A percentile compares a stretch with the other conserved stretches of the same genome.
Evolutionary conservation across 2,888 invertebrate species (phyloP).

Genomic region (Lasius fuliginosus): DNA sequence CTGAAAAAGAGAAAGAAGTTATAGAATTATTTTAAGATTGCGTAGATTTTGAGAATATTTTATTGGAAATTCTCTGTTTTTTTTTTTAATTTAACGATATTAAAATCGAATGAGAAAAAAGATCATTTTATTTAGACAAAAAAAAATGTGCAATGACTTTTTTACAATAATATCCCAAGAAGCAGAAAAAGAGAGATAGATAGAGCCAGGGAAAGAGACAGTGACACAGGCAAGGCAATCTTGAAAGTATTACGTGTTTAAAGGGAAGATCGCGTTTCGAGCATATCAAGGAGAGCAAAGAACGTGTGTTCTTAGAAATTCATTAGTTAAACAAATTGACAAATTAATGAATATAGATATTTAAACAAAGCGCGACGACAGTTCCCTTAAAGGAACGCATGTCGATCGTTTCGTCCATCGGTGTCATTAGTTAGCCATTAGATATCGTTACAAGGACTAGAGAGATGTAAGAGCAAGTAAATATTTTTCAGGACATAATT

Average conservation of each 20-base stretch:
- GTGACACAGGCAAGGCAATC: neutral
- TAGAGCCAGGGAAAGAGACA: neutral
- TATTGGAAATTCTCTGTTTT: neutral
- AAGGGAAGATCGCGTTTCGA: constrained; percentile 60
- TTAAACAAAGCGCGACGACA: constrained; percentile 60
- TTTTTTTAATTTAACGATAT: neutral
- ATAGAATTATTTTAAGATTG: neutral
- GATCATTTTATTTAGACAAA: neutral
- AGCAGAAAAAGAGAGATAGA: neutral
- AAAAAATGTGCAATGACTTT: neutral
- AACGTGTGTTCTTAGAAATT: constrained; percentile 59
- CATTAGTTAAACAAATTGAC: constrained; percentile 59
- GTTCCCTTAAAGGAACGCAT: constrained; percentile 51
- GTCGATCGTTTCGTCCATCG: constrained; percentile 76
- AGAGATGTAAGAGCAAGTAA: constrained; percentile 54
- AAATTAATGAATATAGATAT: constrained; percentile 55
- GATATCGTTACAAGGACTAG: constrained; percentile 58
- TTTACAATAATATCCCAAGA: constrained; percentile 1
- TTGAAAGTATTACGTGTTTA: constrained; percentile 68
- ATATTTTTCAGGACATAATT: constrained; percentile 46
- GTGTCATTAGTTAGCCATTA: constrained; percentile 73
- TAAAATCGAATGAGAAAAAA: neutral
- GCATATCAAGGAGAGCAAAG: constrained; percentile 59
- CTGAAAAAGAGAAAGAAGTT: neutral
- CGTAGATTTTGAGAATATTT: neutral